Base-by-base conservation (phyloP, 2,797 vertebrate species). In the Avahi laniger region DNA sequence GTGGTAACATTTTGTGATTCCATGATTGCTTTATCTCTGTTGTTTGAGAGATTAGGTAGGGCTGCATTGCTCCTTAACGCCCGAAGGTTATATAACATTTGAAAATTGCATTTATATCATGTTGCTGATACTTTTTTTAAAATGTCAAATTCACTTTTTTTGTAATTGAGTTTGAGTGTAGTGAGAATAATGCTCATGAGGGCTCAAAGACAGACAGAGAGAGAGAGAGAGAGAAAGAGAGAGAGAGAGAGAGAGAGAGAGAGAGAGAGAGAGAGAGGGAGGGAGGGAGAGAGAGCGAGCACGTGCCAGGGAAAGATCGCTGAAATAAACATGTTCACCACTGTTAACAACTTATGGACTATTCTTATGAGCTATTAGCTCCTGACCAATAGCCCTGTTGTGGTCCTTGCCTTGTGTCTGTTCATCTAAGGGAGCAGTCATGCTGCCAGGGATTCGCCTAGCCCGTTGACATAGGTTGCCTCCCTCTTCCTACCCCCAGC, bases 71-170 rank as follows among this genome's bases (percentile, higher is more conserved):
- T 72, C 59, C 35, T 80, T 93, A 85, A 89, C 61, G 78, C 3
- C 65, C 5, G 13, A 93, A 96, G 80, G 33, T 91, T 54, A 76
- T 9, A 11, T 57, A 95, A 65, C 41, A 43, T 46, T 96, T 93
- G 59, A 94, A 96, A 97, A 63, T 41, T 81, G 30, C 8, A 0
- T 82, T 87, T 93, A 89, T 85, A 94, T 90, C 63, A 18, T 94
- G 59, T 78, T 85, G 70, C 26, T 83, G 78, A 46, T 65, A 50
- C 35, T 61, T 95, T 95, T 81, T 59, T 54, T 69, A 48, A 57
- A 87, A 90, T 69, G 80, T 79, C 87, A 93, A 70, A 87, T 73
- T 76, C 12, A 54, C 43, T 83, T 82, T 91, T 89, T 90, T 87
- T 73, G 50, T 76, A 80, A 85, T 69, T 3, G 7, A 93, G 41